These are phyloP conservation scores for Cryptoprocta ferox DNA, from an alignment of 2,797 vertebrate genomes.

Conservation along the genomic window DNA sequence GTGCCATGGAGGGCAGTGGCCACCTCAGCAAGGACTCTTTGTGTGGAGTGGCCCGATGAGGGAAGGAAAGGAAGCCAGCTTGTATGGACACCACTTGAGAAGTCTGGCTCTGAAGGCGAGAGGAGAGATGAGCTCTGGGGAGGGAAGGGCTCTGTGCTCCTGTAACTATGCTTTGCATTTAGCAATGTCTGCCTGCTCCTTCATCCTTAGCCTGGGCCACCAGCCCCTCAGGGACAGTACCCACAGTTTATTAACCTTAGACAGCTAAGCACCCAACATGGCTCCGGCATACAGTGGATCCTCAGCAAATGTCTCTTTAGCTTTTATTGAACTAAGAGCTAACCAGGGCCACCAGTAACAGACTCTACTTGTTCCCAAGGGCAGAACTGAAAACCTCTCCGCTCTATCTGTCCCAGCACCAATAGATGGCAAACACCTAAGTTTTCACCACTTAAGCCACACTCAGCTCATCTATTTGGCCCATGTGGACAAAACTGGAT, in stretches of 20 bases:
- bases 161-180: neutral
- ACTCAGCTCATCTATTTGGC: neutral
- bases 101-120: neutral
- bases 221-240: neutral
- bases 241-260: neutral
- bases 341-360: neutral
- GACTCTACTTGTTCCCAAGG: neutral
- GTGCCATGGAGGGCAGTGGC: neutral
- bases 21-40: neutral
- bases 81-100: accelerated
- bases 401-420: neutral
- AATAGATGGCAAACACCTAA: neutral
- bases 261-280: neutral
- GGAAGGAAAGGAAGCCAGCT: neutral
- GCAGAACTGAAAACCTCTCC: neutral
- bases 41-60: neutral
- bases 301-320: neutral
- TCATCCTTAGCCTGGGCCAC: neutral
- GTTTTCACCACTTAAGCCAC: neutral
- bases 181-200: neutral
- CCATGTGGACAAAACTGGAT: neutral
- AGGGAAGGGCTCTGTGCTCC: neutral
- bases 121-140: neutral
- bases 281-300: neutral
- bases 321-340: neutral